Evolutionary conservation across 1,140 invertebrate species (phyloP), one percentile per base, ranked within the genome.

Genomic region (Dermatophagoides farinae): DNA sequence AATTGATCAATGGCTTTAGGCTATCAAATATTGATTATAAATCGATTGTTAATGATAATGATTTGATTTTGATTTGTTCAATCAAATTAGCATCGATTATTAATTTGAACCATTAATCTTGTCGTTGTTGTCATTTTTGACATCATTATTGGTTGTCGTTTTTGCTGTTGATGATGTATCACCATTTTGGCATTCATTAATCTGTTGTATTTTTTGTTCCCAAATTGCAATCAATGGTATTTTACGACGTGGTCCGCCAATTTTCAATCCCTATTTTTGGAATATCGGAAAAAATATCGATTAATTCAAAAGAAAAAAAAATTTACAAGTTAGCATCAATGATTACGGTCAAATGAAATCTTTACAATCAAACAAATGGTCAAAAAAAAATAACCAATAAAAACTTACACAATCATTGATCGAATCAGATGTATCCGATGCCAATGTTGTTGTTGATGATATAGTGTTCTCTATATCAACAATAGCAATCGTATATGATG

Each of bases 151-250:
- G 8, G 2, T 31, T 8, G 31, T 31, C 5, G 41, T 43, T 43
- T 1, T 10, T 18, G 41, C n/a, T 14, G n/a, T 43, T 43, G 41
- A 6, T 43, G 41, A 2, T 43, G 12, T 43, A 16, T 43, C n/a
- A 50, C 18, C 20, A 20, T 20, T 50, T 43, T 43, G 41, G 10
- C 11, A 43, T 18, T 50, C 20, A 23, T 20, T 50, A 11, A 55
- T 61, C 23, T 75, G 69, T 61, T 71, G 74, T 49, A 77, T 77
- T 52, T 72, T 61, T 61, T 70, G 75, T 64, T 77, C 76, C 75
- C 76, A 77, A 61, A 76, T 72, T 12, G 73, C 75, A 60, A 77
- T 77, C 39, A 77, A 65, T 11, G 73, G 72, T 62, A 72, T 76
- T 51, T 71, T 68, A 62, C 73, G 55, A 61, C 58, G n/a, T 22